Evolutionary conservation across 2,888 invertebrate species (phyloP).

Genomic region (Ophonus ardosiacus): DNA sequence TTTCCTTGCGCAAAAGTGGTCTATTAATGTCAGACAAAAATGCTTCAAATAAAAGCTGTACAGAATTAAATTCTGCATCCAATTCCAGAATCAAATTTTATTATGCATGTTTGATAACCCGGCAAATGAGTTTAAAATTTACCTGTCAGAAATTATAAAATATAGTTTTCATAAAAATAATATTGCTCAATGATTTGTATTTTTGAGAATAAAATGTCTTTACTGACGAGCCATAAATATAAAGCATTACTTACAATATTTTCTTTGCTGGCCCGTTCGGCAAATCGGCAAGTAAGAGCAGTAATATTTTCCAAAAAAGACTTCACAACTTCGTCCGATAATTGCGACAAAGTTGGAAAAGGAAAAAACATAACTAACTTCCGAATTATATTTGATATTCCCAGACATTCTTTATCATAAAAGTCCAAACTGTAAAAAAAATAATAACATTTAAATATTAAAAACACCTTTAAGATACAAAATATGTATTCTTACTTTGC

Average conservation of each 20-base stretch:
- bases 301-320: slow-evolving; percentile 81
- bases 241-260: slow-evolving; percentile 77
- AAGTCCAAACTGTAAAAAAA: slow-evolving; percentile 77
- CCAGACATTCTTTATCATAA: slow-evolving; percentile 82
- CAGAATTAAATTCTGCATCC: no score
- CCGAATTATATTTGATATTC: slow-evolving; percentile 82
- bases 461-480: slow-evolving; percentile 22
- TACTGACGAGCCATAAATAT: no score
- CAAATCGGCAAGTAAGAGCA: slow-evolving; percentile 81
- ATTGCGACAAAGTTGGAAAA: slow-evolving; percentile 74
- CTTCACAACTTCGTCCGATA: slow-evolving; percentile 77
- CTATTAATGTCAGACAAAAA: no score
- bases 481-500: slow-evolving; percentile 74
- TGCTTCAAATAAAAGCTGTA: no score
- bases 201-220: no score
- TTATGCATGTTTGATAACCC: no score
- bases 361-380: slow-evolving; percentile 81
- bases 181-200: no score
- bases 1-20: no score
- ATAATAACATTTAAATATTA: slow-evolving; percentile 15
- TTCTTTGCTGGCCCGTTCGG: slow-evolving; percentile 81
- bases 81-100: no score
- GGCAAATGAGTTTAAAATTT: no score
- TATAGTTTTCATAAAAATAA: no score
- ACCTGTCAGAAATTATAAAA: no score